phyloP scores from a whole-genome alignment of 2,888 invertebrate genomes.

The Lobophora halterata region DNA sequence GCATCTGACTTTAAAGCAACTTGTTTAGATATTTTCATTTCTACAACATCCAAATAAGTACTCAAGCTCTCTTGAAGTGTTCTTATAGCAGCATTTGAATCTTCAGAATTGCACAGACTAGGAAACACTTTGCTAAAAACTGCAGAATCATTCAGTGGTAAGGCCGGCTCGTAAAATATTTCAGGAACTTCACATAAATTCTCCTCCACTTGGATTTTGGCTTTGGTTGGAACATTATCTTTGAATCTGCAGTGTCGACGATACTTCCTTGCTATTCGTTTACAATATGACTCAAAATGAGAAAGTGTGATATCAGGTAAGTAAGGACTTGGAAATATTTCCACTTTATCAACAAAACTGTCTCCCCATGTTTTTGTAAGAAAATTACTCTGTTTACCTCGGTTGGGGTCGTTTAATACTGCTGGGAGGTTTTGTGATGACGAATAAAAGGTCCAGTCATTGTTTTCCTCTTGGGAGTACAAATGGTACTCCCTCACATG shows the following conservation, averaged over 20 bases:
- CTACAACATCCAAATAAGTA: conserved; percentile 96
- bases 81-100: conserved; percentile 83
- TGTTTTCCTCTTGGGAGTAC: conserved; percentile 55
- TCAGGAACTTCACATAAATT: conserved; percentile 87
- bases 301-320: conserved; percentile 90
- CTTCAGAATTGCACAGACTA: conserved; percentile 78
- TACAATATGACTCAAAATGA: conserved; percentile 93
- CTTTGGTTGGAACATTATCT: conserved; percentile 61
- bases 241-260: conserved; percentile 82
- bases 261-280: conserved; percentile 86
- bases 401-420: conserved; percentile 96
- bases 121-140: conserved; percentile 94
- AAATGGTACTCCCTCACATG: conserved; percentile 88
- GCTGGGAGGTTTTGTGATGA: conserved; percentile 97
- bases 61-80: conserved; percentile 94
- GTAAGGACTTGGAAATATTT: conserved; percentile 88
- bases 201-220: conserved; percentile 70
- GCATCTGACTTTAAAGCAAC: conserved; percentile 97
- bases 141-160: conserved; percentile 89
- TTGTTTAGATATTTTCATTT: conserved; percentile 95
- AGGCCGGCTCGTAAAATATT: conserved; percentile 90
- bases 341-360: conserved; percentile 91
- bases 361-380: conserved; percentile 99
- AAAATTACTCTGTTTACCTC: conserved; percentile 94
- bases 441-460: conserved; percentile 92